phyloP scores from a whole-genome alignment of 1,140 invertebrate species.

The Cotesia chilonis region DNA sequence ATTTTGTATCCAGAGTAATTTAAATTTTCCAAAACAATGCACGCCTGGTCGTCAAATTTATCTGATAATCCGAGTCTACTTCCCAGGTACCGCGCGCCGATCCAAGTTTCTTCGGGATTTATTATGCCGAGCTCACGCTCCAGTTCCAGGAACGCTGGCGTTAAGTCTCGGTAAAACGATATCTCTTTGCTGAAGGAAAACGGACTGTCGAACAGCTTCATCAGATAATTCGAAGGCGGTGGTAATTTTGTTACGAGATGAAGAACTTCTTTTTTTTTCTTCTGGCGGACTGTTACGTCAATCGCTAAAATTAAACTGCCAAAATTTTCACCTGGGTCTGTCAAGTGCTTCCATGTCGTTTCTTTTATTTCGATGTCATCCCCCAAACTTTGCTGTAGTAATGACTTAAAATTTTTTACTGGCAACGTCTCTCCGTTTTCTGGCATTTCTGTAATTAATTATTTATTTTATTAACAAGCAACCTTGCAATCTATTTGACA shows the following conservation, averaged over 20 bases:
- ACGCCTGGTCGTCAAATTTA: constrained; percentile 67
- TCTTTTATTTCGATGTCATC: constrained; percentile 45
- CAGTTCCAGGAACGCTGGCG: constrained; percentile 63
- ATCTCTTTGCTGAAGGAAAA: constrained; percentile 70
- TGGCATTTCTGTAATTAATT: constrained; percentile 49
- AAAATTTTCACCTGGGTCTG: constrained; percentile 71
- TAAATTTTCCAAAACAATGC: constrained; percentile 69
- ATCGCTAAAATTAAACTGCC: constrained; percentile 69
- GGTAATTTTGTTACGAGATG: constrained; percentile 70
- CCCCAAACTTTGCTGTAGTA: constrained; percentile 49
- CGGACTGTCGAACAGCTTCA: constrained; percentile 69
- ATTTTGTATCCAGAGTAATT: constrained; percentile 65
- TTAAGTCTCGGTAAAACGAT: constrained; percentile 66
- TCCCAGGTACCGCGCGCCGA: constrained; percentile 66
- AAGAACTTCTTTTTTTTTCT: constrained; percentile 52
- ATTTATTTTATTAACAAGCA: not conserved
- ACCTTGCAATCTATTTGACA: not conserved
- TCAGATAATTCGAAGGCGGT: constrained; percentile 66
- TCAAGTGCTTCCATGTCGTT: constrained; percentile 60
- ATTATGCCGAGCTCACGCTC: constrained; percentile 63
- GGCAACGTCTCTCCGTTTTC: constrained; percentile 44
- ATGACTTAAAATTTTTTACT: constrained; percentile 48
- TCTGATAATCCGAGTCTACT: constrained; percentile 65
- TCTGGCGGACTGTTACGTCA: constrained; percentile 46
- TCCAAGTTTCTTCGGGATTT: constrained; percentile 57